phyloP scores from a whole-genome alignment of 2,797 vertebrate genomes.

The Kryptolebias ocellatus region DNA sequence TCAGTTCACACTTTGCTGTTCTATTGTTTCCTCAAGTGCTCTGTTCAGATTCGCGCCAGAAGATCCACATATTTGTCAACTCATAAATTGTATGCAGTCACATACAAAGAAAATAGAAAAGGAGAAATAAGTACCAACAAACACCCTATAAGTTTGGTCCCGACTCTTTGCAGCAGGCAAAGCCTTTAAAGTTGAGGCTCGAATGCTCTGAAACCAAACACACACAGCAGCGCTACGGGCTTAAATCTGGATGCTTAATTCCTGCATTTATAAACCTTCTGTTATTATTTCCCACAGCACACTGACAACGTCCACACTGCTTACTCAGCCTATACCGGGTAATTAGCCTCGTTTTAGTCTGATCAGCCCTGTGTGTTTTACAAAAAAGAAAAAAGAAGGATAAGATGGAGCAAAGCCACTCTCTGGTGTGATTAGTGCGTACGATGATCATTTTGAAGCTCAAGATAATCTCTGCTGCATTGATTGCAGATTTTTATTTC shows the following conservation, averaged over 20 bases:
- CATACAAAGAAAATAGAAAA: conserved; percentile 19
- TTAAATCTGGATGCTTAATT: conserved; percentile 72
- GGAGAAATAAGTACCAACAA: conserved; percentile 22
- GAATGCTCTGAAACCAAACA: conserved; percentile 55
- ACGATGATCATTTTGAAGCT: conserved; percentile 44
- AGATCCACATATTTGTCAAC: conserved; percentile 16
- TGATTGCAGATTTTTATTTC: conserved; percentile 34
- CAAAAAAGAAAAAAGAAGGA: conserved; percentile 23
- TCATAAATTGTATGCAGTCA: conserved; percentile 13
- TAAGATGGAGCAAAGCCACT: conserved; percentile 48
- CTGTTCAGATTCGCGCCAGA: conserved; percentile 16
- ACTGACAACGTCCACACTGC: conserved; percentile 57
- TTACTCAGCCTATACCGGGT: conserved; percentile 72
- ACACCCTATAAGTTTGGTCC: conserved; percentile 36
- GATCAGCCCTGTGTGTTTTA: conserved; percentile 57
- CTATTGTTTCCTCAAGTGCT: conserved; percentile 25
- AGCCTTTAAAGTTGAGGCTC: conserved; percentile 57
- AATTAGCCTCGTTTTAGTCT: conserved; percentile 68
- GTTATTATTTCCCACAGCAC: conserved; percentile 65
- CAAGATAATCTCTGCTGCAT: conserved; percentile 56
- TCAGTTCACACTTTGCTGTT: conserved; percentile 36
- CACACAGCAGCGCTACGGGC: conserved; percentile 55
- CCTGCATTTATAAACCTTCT: conserved; percentile 73
- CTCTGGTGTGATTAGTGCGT: conserved; percentile 43
- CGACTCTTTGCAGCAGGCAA: conserved; percentile 58